Evolutionary conservation across 2,113 vertebrate genomes (phyloP), one percentile per base, ranked within the genome.

Genomic region (Bufo gargarizans): DNA sequence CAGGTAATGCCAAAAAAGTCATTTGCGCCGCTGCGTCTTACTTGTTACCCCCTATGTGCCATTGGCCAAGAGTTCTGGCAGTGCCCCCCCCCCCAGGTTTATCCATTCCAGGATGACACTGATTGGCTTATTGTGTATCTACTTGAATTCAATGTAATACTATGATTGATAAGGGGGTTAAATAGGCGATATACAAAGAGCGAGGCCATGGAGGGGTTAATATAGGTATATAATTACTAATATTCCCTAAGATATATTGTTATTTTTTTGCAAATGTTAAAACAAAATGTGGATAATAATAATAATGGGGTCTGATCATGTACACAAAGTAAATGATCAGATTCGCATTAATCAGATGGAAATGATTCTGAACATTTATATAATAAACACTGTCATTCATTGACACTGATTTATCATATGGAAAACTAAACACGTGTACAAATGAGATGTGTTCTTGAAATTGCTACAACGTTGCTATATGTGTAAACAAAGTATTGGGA

Each of bases 1-100:
- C 87, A 89, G 87, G 87, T 89, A 89, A 88, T 88, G 77, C 77
- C 86, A 81, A 67, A 79, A 33, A 72, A 80, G 50, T n/a, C 56
- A 17, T 12, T 59, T 81, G 56, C 78, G 8, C 78, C 47, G 78
- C 56, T 19, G 56, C 22, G 14, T 81, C 56, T 58, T 81, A 81
- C 78, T 59, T 61, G 22, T 55, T 33, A 17, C 53, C 77, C 33
- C 71, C 22, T 58, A 56, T 79, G 77, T 33, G 43, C 43, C 22
- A 71, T 33, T 43, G n/a, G n/a, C 61, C n/a, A 33, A 33, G 4
- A 69, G 22, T 12, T 22, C 71, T 12, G 19, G 3, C 12, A 14
- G 69, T 14, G 22, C 13, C 17, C 33, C 43, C 45, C 8, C 17
- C 13, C 13, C 45, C 8, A 76, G 17, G 50, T 20, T 76, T 19